Conservation (phyloP, 2,797 vertebrate genomes). For the Scarus forsteni region DNA sequence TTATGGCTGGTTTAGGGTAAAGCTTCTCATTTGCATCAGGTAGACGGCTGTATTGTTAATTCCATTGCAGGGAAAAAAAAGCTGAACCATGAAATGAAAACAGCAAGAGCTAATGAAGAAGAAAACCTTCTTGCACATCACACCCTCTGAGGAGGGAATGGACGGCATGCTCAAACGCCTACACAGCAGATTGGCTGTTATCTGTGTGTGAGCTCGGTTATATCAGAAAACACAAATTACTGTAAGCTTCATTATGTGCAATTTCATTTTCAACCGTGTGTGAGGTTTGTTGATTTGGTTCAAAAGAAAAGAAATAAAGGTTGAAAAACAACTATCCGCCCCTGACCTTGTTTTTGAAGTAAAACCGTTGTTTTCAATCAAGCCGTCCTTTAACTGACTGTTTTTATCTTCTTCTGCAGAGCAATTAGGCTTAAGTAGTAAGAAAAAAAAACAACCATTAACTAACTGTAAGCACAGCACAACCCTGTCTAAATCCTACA, state of each 20-base stretch:
- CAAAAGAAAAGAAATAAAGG: slow-evolving; percentile 9
- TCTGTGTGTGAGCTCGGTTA: slow-evolving; percentile 39
- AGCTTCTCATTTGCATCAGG: slow-evolving; percentile 34
- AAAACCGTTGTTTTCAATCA: background rate
- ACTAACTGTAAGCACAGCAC: slow-evolving; percentile 32
- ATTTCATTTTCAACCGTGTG: slow-evolving; percentile 14
- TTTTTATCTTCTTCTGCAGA: slow-evolving; percentile 25
- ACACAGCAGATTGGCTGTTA: slow-evolving; percentile 78
- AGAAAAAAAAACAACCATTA: slow-evolving; percentile 25
- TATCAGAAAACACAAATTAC: slow-evolving; percentile 32
- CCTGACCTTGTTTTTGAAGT: slow-evolving; percentile 40
- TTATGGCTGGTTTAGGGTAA: slow-evolving; percentile 21
- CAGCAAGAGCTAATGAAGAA: slow-evolving; percentile 49
- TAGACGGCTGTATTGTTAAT: slow-evolving; percentile 7
- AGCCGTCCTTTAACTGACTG: background rate
- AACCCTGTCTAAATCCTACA: slow-evolving; percentile 20
- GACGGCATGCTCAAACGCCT: slow-evolving; percentile 65
- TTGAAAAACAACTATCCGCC: slow-evolving; percentile 33
- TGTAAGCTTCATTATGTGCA: slow-evolving; percentile 24
- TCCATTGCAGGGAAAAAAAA: slow-evolving; percentile 26
- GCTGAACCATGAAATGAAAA: slow-evolving; percentile 32
- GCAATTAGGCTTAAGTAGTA: slow-evolving; percentile 16
- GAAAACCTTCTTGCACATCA: slow-evolving; percentile 44
- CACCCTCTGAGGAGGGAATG: slow-evolving; percentile 29
- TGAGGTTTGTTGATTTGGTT: slow-evolving; percentile 13